Conservation (phyloP, 2,797 vertebrate species). For the Sparus aurata region DNA sequence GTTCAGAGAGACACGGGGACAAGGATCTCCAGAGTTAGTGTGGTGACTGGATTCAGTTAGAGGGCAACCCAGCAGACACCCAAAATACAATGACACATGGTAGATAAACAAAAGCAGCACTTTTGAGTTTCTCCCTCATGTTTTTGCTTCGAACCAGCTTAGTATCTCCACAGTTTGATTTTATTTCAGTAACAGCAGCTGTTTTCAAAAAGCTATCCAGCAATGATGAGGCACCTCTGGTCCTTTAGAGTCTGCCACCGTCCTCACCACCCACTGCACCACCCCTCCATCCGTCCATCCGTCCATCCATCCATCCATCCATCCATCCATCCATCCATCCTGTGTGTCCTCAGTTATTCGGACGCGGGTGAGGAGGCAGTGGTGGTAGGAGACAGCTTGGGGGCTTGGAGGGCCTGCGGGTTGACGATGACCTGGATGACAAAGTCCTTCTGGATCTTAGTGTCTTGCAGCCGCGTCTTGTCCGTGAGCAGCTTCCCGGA, state of each 20-base stretch:
- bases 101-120: conserved; percentile 70
- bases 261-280: neutral
- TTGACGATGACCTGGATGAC: conserved; percentile 99
- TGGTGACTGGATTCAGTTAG: conserved; percentile 23
- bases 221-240: conserved; percentile 38
- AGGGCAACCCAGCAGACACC: conserved; percentile 22
- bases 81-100: conserved; percentile 33
- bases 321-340: neutral
- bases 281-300: neutral
- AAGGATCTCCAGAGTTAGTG: conserved; percentile 31
- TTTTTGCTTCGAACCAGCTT: conserved; percentile 26
- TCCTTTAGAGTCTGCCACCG: neutral
- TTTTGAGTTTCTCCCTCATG: conserved; percentile 62
- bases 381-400: conserved; percentile 57
- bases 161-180: conserved; percentile 20
- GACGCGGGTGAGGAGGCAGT: conserved; percentile 29
- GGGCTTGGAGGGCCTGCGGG: conserved; percentile 83
- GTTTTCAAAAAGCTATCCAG: conserved; percentile 50
- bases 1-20: conserved; percentile 20
- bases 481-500: conserved; percentile 98
- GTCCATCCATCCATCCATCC: neutral
- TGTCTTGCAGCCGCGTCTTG: conserved; percentile 96
- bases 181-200: conserved; percentile 31
- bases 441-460: conserved; percentile 99
- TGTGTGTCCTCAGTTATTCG: conserved; percentile 42